Conservation (phyloP, 2,888 invertebrate genomes). For the Trilocha varians region DNA sequence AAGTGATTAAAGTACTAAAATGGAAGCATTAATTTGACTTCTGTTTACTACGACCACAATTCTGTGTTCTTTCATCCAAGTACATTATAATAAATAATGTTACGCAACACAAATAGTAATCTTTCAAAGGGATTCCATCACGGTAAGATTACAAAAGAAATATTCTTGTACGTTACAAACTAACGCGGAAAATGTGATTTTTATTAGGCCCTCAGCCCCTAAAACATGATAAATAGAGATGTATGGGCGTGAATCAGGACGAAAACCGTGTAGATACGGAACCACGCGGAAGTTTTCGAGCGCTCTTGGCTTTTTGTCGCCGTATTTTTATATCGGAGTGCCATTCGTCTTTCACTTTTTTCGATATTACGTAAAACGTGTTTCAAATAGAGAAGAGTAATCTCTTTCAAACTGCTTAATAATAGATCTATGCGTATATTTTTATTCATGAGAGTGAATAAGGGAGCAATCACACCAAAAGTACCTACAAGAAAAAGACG, state of each 20-base stretch:
- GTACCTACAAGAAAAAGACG: no score
- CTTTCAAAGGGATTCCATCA: background rate
- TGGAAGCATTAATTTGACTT: no score
- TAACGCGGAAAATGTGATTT: background rate
- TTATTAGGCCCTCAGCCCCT: background rate
- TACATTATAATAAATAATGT: no score
- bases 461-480: no score
- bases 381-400: background rate
- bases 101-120: no score
- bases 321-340: background rate
- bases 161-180: background rate
- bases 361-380: background rate
- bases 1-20: no score
- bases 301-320: background rate
- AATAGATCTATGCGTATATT: no score
- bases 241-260: background rate
- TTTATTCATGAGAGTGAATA: no score
- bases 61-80: no score
- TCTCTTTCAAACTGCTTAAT: no score
- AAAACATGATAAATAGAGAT: background rate
- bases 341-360: background rate
- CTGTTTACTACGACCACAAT: no score
- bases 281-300: background rate
- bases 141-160: background rate
- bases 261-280: background rate